Evolutionary conservation across 2,888 invertebrate genomes (phyloP).

Genomic region (Apomyelois bistriatella): DNA sequence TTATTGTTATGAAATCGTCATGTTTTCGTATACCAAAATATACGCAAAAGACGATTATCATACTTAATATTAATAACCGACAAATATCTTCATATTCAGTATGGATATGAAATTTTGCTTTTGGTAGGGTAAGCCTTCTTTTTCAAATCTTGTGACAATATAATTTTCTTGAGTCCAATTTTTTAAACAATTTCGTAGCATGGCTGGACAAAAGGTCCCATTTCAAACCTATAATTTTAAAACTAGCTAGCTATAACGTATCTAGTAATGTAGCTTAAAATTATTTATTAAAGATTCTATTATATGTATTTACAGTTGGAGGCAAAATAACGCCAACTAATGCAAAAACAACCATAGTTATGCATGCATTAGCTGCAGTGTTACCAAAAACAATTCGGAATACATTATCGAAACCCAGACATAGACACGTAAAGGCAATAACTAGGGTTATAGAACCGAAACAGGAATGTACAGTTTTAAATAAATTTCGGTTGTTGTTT

Average conservation of each 20-base stretch:
- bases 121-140: too few relatives aligned
- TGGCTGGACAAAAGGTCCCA: too few relatives aligned
- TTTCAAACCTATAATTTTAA: too few relatives aligned
- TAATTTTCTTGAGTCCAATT: too few relatives aligned
- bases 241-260: too few relatives aligned
- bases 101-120: background rate
- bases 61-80: too few relatives aligned
- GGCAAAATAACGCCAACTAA: conserved; percentile 38
- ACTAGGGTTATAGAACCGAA: conserved; percentile 37
- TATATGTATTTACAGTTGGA: conserved; percentile 25
- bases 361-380: conserved; percentile 34
- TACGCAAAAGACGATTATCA: background rate
- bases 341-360: conserved; percentile 38
- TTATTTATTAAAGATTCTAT: conserved; percentile 15
- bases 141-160: too few relatives aligned
- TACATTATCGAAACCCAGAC: conserved; percentile 34
- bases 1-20: too few relatives aligned
- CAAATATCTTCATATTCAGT: background rate
- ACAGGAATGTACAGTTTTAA: conserved; percentile 34
- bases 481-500: conserved; percentile 19
- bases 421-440: conserved; percentile 39
- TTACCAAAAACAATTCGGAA: conserved; percentile 23
- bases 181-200: too few relatives aligned
- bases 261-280: too few relatives aligned
- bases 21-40: background rate